Evolutionary conservation across 1,140 invertebrate genomes (phyloP).

Genomic region (Platyscapa corneri): DNA sequence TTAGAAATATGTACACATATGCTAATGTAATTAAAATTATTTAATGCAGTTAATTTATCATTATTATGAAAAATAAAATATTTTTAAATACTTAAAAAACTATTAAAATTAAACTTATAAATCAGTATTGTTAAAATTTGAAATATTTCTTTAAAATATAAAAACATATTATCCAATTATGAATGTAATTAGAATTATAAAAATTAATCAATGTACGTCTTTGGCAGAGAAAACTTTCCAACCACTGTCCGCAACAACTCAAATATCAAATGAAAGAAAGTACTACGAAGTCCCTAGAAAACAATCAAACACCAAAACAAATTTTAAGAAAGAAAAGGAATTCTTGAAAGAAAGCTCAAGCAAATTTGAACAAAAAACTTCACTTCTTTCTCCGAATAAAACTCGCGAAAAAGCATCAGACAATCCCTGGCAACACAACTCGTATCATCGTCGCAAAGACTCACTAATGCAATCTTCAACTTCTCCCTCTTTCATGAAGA

Average conservation of each 20-base stretch:
- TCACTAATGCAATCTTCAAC: neutral
- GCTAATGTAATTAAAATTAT: too few species aligned
- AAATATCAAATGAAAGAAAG: neutral
- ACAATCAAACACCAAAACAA: neutral
- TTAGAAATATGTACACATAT: too few species aligned
- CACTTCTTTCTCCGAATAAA: too few species aligned
- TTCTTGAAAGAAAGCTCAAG: neutral
- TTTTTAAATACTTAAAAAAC: too few species aligned
- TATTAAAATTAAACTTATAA: too few species aligned
- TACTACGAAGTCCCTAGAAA: conserved; percentile 36
- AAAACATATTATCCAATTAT: neutral
- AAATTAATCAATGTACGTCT: neutral
- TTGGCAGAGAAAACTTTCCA: conserved; percentile 15
- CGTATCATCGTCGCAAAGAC: neutral
- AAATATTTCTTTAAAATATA: too few species aligned
- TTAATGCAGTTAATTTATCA: too few species aligned
- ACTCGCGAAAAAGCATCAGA: neutral
- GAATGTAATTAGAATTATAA: neutral
- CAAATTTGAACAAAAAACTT: neutral
- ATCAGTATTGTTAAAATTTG: too few species aligned
- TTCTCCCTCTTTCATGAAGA: neutral
- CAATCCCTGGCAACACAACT: neutral
- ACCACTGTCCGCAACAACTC: neutral
- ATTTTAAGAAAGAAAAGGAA: neutral
- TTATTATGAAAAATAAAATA: too few species aligned